Percentiles rank a stretch among this genome's conserved stretches.
phyloP scores from a whole-genome alignment of 2,888 invertebrate species.

The Acanthosepion esculentum region DNA sequence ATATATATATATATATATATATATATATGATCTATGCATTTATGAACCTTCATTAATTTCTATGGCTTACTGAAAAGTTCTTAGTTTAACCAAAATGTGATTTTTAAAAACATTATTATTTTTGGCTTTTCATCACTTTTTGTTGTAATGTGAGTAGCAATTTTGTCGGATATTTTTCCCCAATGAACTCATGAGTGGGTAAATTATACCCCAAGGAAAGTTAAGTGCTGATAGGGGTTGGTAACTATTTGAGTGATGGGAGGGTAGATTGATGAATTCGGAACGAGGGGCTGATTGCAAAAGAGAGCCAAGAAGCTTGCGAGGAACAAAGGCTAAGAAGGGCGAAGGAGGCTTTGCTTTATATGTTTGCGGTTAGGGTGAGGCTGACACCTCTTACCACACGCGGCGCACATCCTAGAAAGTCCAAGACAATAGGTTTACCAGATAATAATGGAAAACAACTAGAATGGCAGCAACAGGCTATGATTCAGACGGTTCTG shows the following conservation, averaged over 20 bases:
- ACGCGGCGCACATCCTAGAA: not conserved
- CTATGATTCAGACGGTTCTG: not conserved
- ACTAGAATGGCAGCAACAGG: not conserved
- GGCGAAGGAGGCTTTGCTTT: too few species aligned
- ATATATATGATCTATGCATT: too few species aligned
- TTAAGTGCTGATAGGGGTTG: not conserved
- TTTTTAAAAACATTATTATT: too few species aligned
- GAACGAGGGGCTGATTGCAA: not conserved
- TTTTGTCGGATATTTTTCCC: too few species aligned
- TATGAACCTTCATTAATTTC: too few species aligned
- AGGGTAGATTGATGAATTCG: not conserved
- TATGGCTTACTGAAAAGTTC: too few species aligned
- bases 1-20: too few species aligned
- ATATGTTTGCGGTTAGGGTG: not conserved
- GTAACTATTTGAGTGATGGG: not conserved
- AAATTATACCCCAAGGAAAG: not conserved
- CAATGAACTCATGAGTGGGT: not conserved
- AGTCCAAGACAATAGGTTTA: constrained; percentile 33
- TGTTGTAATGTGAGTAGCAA: too few species aligned
- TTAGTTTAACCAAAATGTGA: too few species aligned
- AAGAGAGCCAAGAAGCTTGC: not conserved
- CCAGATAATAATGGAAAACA: not conserved
- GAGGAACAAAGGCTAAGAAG: not conserved
- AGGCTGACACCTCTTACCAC: constrained; percentile 9
- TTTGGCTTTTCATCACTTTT: too few species aligned